Conservation (phyloP, 1,140 invertebrate species). For the Cydia fagiglandana region DNA sequence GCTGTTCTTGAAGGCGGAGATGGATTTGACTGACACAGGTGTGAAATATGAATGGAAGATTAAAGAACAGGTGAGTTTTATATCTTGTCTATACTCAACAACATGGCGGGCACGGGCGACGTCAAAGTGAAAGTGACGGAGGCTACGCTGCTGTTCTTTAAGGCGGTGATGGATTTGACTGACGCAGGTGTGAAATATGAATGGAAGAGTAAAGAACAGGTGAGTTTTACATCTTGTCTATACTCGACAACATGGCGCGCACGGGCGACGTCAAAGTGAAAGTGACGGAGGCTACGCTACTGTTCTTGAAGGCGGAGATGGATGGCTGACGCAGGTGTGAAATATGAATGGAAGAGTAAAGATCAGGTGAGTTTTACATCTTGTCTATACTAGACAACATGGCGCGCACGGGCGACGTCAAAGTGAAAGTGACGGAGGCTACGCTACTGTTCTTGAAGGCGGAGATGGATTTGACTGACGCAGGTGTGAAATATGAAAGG, state of each 20-base stretch:
- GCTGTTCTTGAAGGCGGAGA: slow-evolving; percentile 55
- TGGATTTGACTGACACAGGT: slow-evolving; percentile 51
- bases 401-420: slow-evolving; percentile 39
- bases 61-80: slow-evolving; percentile 45
- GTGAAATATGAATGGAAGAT: slow-evolving; percentile 51
- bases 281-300: slow-evolving; percentile 43
- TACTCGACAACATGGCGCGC: slow-evolving; percentile 31
- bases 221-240: slow-evolving; percentile 34
- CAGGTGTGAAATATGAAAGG: slow-evolving; percentile 40
- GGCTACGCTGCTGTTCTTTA: slow-evolving; percentile 48
- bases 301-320: slow-evolving; percentile 55
- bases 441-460: slow-evolving; percentile 51
- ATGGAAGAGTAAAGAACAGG: slow-evolving; percentile 55
- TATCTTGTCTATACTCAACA: slow-evolving; percentile 32
- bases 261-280: slow-evolving; percentile 40
- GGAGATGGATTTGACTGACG: slow-evolving; percentile 56
- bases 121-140: slow-evolving; percentile 40
- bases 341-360: slow-evolving; percentile 23
- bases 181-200: slow-evolving; percentile 46
- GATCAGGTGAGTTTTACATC: slow-evolving; percentile 23
- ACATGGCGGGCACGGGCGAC: slow-evolving; percentile 41
- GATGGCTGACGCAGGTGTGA: slow-evolving; percentile 50
- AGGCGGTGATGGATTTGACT: slow-evolving; percentile 54
- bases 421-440: slow-evolving; percentile 41
- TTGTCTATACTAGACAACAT: slow-evolving; percentile 39